Evolutionary conservation across 1,140 invertebrate genomes (phyloP).

Genomic region (Nasonia vitripennis): DNA sequence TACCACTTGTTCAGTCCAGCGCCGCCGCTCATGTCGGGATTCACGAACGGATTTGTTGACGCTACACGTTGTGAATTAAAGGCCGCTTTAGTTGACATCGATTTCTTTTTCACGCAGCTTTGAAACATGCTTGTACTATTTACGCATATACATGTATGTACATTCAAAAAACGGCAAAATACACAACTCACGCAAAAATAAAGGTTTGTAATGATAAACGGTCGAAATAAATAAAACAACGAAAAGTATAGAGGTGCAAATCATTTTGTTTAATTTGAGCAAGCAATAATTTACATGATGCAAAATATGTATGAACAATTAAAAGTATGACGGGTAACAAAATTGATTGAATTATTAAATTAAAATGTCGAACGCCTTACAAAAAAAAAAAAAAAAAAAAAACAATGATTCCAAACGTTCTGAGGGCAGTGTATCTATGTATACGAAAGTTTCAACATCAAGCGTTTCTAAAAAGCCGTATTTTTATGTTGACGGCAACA

Average conservation of each 20-base stretch:
- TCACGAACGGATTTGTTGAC: slow-evolving; percentile 70
- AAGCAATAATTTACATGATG: slow-evolving; percentile 46
- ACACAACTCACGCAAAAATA: background rate
- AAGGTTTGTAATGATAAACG: background rate
- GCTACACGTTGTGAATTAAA: slow-evolving; percentile 60
- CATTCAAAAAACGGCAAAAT: background rate
- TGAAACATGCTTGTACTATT: background rate
- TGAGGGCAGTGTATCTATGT: background rate
- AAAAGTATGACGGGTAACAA: slow-evolving; percentile 22
- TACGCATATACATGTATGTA: background rate
- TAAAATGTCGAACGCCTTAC: background rate
- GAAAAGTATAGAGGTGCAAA: slow-evolving; percentile 32
- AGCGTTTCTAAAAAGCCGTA: slow-evolving; percentile 18
- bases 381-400: slow-evolving; percentile 1
- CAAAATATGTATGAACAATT: slow-evolving; percentile 19
- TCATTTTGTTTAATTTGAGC: slow-evolving; percentile 37
- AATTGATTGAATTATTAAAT: background rate
- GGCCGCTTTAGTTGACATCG: background rate
- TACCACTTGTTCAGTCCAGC: slow-evolving; percentile 68
- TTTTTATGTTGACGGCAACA: background rate
- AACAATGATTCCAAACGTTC: background rate
- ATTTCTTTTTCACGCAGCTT: background rate
- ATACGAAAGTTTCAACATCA: background rate
- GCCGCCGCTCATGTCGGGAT: slow-evolving; percentile 58
- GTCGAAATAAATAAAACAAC: slow-evolving; percentile 24